A percentile compares a stretch with the other conserved stretches of the same genome.
Evolutionary conservation across 2,888 invertebrate genomes (phyloP).

Genomic region (Endotricha flammealis): DNA sequence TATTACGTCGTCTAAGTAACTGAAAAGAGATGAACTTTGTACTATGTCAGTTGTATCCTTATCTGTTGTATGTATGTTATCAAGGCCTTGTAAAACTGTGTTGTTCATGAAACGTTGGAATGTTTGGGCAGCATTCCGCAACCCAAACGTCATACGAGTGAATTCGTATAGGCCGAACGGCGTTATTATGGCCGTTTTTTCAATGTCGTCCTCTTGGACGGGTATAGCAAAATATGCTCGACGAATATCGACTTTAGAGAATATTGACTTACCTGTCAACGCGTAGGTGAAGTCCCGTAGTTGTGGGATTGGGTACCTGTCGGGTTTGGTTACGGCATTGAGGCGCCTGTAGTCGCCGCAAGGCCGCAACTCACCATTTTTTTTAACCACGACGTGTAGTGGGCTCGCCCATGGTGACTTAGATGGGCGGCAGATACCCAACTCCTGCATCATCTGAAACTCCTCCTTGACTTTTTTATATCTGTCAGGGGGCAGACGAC

Average conservation of each 20-base stretch:
- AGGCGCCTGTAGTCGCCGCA: too few species aligned
- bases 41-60: background rate
- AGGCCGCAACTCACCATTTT: constrained; percentile 1
- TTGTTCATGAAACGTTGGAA: background rate
- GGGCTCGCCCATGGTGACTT: constrained; percentile 9
- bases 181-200: background rate
- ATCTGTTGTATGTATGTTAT: background rate
- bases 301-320: too few species aligned
- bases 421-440: constrained; percentile 4
- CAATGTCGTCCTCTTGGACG: background rate
- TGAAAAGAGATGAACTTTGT: background rate
- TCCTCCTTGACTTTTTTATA: too few species aligned
- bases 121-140: background rate
- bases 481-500: too few species aligned
- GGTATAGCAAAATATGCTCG: background rate
- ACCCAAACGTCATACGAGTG: background rate
- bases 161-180: background rate
- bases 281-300: too few species aligned
- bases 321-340: too few species aligned
- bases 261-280: too few species aligned
- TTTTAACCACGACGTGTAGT: constrained; percentile 8
- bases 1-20: background rate
- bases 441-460: too few species aligned
- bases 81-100: background rate
- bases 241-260: too few species aligned